A percentile compares a stretch with the other conserved stretches of the same genome.
Evolutionary conservation across 2,888 invertebrate genomes (phyloP).

Genomic region (Pammene fasciana): DNA sequence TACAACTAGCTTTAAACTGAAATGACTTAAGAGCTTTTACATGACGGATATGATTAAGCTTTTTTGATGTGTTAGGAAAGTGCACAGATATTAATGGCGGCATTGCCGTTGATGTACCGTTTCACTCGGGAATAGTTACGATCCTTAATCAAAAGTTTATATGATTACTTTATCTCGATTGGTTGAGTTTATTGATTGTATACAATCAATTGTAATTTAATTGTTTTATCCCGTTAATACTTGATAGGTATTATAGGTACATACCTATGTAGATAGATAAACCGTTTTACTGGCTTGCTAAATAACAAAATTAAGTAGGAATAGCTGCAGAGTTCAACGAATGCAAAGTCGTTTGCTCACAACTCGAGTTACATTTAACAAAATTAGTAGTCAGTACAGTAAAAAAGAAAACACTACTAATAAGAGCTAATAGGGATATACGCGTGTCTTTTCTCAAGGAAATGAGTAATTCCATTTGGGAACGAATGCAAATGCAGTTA

Average conservation of each 20-base stretch:
- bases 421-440: constrained; percentile 3
- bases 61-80: neutral
- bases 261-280: no score
- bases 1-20: constrained; percentile 47
- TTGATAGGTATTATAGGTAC: neutral
- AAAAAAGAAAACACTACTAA: neutral
- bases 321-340: no score
- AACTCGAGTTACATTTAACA: neutral
- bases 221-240: neutral
- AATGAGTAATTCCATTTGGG: constrained; percentile 60
- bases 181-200: constrained; percentile 51
- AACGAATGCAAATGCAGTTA: constrained; percentile 64
- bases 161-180: constrained; percentile 41
- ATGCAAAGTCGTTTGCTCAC: no score
- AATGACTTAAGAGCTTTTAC: constrained; percentile 4
- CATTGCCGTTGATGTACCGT: constrained; percentile 63
- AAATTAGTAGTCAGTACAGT: neutral
- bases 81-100: constrained; percentile 72
- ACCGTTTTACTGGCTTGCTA: no score
- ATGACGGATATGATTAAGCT: constrained; percentile 5
- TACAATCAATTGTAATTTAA: constrained; percentile 12
- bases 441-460: constrained; percentile 54
- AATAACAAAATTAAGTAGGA: no score
- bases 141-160: constrained; percentile 27
- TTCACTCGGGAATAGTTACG: constrained; percentile 46